Base-by-base conservation (phyloP, 2,113 vertebrate genomes). In the Paracanthobrama guichenoti region DNA sequence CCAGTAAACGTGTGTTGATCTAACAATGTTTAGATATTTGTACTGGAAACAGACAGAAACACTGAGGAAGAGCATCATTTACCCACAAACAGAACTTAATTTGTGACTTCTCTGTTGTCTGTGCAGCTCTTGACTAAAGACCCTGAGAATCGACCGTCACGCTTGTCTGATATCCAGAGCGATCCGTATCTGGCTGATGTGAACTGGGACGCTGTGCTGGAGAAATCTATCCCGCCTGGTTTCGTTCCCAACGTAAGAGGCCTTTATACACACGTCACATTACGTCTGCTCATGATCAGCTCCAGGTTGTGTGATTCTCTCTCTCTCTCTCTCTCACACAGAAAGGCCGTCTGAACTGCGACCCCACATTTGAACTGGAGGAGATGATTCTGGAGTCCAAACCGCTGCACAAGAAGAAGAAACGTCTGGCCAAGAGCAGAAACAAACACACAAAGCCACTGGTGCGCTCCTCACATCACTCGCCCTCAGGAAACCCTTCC, bases 371-470 rank as follows among this genome's bases (percentile, higher is more conserved):
- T 1, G 97, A 99, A 91, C 92, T 99, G 90, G 98, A 99, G 92
- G 98, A 99, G 93, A 99, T 99, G 98, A 99, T 99, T 57, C 91
- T 99, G 90, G 98, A 99, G 93, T 97, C 98, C 0, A 91, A 94
- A 73, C 98, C 98, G 0, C 91, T 99, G 82, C 97, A 99, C 93
- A 99, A 99, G 93, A 99, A 99, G 94, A 99, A 99, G 92, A 99
- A 99, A 89, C 93, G 97, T 20, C 93, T 99, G 14, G 97, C 97
- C 0, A 99, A 99, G 93, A 98, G 95, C 0, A 92, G 97, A 79
- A 98, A 97, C 95, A 96, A 98, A 77, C 96, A 98, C 91, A 97
- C 97, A 0, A 97, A 97, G 91, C 97, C 98, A 0, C 96, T 99
- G 91, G 97, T 94, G 71, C 66, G 57, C 44, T 79, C 24, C 44